A percentile compares a stretch with the other conserved stretches of the same genome.
Evolutionary conservation across 2,797 vertebrate genomes (phyloP).

Genomic region (Spinibarbus caldwelli): DNA sequence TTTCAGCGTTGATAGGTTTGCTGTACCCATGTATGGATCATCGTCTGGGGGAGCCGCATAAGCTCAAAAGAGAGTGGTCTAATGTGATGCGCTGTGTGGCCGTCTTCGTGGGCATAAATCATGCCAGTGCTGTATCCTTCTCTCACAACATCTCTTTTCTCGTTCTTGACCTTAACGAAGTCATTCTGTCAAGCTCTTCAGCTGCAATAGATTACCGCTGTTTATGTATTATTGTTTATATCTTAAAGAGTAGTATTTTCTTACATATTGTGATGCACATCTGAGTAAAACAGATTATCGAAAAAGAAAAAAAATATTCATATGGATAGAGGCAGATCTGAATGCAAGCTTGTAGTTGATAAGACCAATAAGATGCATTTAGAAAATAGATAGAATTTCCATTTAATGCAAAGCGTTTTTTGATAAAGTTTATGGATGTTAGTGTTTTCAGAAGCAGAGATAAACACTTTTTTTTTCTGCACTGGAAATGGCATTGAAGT

Average conservation of each 20-base stretch:
- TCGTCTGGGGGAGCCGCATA: constrained; percentile 91
- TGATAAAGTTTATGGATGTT: background rate
- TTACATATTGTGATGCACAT: background rate
- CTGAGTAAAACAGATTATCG: too few species aligned
- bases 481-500: background rate
- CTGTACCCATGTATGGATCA: constrained; percentile 95
- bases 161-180: background rate
- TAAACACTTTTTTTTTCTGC: background rate
- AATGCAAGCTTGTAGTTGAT: too few species aligned
- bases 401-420: background rate
- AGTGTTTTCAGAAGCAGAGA: background rate
- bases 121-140: constrained; percentile 97
- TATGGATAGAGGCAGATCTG: too few species aligned
- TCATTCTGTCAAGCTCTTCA: background rate
- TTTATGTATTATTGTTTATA: background rate
- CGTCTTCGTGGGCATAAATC: constrained; percentile 97
- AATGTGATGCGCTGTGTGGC: constrained; percentile 98
- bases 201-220: background rate
- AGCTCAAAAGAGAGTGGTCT: constrained; percentile 97
- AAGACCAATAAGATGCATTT: too few species aligned
- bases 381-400: too few species aligned
- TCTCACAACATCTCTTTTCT: background rate
- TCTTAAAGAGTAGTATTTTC: background rate
- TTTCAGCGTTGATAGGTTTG: constrained; percentile 88
- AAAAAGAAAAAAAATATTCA: too few species aligned